Base-by-base conservation (phyloP, 2,888 invertebrate genomes). In the Anticlea derivata region DNA sequence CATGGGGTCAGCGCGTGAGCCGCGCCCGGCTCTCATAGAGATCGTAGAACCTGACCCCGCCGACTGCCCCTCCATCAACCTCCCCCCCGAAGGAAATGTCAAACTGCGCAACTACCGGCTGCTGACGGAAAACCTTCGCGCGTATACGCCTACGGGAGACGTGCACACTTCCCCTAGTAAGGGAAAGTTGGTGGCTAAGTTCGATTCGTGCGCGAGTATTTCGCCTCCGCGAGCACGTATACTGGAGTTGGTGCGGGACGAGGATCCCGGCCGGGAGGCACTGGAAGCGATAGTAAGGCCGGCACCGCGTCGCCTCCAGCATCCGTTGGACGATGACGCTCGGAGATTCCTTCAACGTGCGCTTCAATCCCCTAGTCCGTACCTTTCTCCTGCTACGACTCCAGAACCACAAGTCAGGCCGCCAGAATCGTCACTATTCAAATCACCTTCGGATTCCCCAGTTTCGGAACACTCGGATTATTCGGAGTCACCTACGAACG, bases 281-380 rank as follows among this genome's bases (percentile, higher is more conserved):
- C 70, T 91, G 34, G 87, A 86, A 60, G 89, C 84, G 8, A 89
- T 91, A 48, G 87, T 91, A 33, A 68, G 83, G 50, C 86, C 91
- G 0, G 72, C 79, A 7, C 81, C 86, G 6, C 77, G 89, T 5
- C 78, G 87, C 4, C 75, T 86, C 10, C 63, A 76, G 11, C 71
- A 82, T 5, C 88, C 89, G 0, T 65, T 86, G 3, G 87, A 88
- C 52, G 88, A 88, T 8, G 89, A 89, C 63, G 82, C 89, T 4
- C 70, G 76, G 8, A 68, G 87, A 2, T 90, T 90, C 63, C 75
- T 91, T 0, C 86, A 90, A 43, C 70, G 84, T 39, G 80, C 84
- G 1, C 70, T 88, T 2, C 74, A 79, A 7, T 79, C 84, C 0
- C 83, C 88, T 1, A 83, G 80, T 37, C 79, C 82, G 0, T 72